Evolutionary conservation across 2,888 invertebrate genomes (phyloP).

Genomic region (Pseudococcus longispinus): DNA sequence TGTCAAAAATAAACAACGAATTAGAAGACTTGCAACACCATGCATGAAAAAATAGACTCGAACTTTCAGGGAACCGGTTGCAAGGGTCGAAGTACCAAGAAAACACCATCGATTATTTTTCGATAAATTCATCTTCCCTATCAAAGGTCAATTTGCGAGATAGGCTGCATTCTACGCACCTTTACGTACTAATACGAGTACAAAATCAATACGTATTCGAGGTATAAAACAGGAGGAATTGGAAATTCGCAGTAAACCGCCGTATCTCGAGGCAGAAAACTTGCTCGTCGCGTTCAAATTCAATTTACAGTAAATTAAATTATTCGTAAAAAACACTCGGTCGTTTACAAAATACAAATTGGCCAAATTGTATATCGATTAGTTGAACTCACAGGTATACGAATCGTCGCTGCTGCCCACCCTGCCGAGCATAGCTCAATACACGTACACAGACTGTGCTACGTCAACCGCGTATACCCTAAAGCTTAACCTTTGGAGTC

Average conservation of each 20-base stretch:
- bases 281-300: not conserved
- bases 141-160: not conserved
- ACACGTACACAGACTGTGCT: not conserved
- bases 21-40: not conserved
- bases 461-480: not conserved
- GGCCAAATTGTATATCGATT: slow-evolving; percentile 6
- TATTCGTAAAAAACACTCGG: slow-evolving; percentile 5
- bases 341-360: not conserved
- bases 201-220: not conserved
- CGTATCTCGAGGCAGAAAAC: not conserved
- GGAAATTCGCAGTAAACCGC: not conserved
- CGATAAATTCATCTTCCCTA: not conserved
- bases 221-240: not conserved
- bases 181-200: not conserved
- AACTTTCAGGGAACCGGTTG: not conserved
- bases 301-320: not conserved
- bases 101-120: not conserved
- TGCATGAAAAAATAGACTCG: not conserved
- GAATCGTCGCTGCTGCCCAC: not conserved
- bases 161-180: not conserved
- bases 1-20: no score
- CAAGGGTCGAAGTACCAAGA: not conserved
- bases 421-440: not conserved
- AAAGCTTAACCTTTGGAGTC: not conserved
- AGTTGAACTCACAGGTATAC: not conserved